Conservation (phyloP, 2,113 vertebrate genomes). For the Scalopus aquaticus region DNA sequence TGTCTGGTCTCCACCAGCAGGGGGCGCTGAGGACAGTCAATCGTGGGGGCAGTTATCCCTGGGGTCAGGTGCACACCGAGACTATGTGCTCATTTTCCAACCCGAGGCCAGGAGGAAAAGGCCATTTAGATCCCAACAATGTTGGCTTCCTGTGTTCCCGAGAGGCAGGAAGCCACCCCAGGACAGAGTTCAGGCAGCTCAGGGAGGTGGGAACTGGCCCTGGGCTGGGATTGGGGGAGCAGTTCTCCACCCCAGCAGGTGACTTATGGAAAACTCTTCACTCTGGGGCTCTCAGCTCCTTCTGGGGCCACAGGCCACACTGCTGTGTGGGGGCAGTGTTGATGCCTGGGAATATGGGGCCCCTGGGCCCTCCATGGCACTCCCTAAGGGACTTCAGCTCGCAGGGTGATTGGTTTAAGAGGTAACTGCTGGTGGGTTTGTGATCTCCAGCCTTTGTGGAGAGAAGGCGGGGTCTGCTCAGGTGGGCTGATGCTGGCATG, state of each 20-base stretch:
- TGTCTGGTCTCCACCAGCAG: background rate
- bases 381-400: background rate
- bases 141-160: conserved; percentile 84
- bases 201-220: conserved; percentile 2
- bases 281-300: background rate
- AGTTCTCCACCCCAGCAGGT: background rate
- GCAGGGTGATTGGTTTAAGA: background rate
- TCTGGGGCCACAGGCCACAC: background rate
- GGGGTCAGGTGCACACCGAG: conserved; percentile 68
- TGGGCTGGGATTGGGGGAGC: background rate
- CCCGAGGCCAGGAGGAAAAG: conserved; percentile 79
- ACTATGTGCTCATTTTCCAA: conserved; percentile 76
- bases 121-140: conserved; percentile 84
- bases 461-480: background rate
- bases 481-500: background rate
- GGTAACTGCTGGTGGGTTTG: background rate
- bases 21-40: background rate
- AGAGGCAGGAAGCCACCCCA: conserved; percentile 80
- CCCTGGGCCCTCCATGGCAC: background rate
- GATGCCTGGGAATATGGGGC: background rate
- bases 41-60: background rate
- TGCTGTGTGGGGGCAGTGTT: background rate
- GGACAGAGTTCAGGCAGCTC: conserved; percentile 32
- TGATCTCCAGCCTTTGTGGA: background rate
- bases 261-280: background rate